Evolutionary conservation across 2,888 invertebrate species (phyloP), one percentile per base, ranked within the genome.

Genomic region (Meiosimyza decipiens): DNA sequence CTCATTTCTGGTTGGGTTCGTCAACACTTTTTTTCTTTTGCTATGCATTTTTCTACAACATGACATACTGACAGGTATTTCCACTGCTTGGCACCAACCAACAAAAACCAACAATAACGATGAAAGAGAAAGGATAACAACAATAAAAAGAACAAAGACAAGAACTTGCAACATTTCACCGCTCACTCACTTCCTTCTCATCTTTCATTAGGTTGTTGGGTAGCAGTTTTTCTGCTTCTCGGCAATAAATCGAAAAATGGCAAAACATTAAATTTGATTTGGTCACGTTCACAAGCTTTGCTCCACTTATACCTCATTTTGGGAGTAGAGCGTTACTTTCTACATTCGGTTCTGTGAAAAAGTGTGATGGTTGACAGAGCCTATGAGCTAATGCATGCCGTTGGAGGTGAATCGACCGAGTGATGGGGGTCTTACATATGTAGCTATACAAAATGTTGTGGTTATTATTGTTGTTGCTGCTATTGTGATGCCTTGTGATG

Each of bases 221-320:
- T 40, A 33, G 60, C 73, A 59, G 63, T 49, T 60, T 57, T 70
- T 65, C 40, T 40, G 40, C 50, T 47, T 13, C 51, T 50, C 28
- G 33, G 60, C 69, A 50, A 69, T 69, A 60, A 69, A 60, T 69
- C 69, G 69, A 69, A 62, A 66, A 69, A 76, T 76, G 74, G 79
- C 71, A 75, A 78, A 77, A 79, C 85, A 83, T 85, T 83, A 83
- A 83, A 84, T 82, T 84, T 84, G 84, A 84, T 84, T 85, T 83
- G 84, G 84, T 85, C 84, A 84, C 84, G 84, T 85, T 82, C 79
- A 72, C 79, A 78, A 83, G 85, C 85, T 85, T 85, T 85, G 84
- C 82, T 85, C 84, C 84, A 84, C 85, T 84, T 84, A 84, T 84
- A 83, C 83, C 83, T 82, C 84, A 84, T 84, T 84, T 83, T 40